Evolutionary conservation across 1,140 invertebrate genomes (phyloP), one percentile per base, ranked within the genome.

Genomic region (Colletes gigas): DNA sequence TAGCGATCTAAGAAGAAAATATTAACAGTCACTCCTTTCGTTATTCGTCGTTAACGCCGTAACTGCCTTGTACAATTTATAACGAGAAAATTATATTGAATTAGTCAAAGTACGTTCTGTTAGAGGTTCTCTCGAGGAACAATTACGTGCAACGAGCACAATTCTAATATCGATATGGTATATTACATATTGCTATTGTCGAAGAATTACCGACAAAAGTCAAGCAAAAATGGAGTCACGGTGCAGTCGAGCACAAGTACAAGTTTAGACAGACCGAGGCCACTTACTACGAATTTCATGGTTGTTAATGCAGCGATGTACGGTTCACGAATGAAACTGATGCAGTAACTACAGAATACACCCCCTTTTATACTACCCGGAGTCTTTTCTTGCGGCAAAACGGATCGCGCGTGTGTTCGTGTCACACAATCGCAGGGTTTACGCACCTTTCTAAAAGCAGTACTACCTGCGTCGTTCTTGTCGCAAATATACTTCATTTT

Each of bases 221-320:
- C 5, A 4, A 55, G 14, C 5, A 4, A 15, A 55, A 55, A 55
- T 55, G 4, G 14, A 55, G 15, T 7, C 21, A 10, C 57, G 1
- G 1, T 62, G 39, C 30, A 30, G 30, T 30, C 30, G 30, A 30
- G 30, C 30, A 30, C 30, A 30, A 30, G 30, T 30, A 30, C 30
- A 30, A 2, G 39, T 14, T 30, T n/a, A 21, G 76, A 44, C 21
- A 30, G 50, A 10, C 39, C 1, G 10, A 71, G 39, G 39, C 62
- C 85, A 92, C 92, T 92, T 79, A 93, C 92, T 81, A 92, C 62
- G 57, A 86, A 83, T 70, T 92, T 92, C 92, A 93, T 93, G 86
- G 30, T 44, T 85, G 91, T 78, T 75, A 68, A 54, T 69, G 78
- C 54, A 69, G 68, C 73, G 83, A 72, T 82, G 78, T 70, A 60